Evolutionary conservation across 2,888 invertebrate genomes (phyloP).

Genomic region (Criorhina ranunculi): DNA sequence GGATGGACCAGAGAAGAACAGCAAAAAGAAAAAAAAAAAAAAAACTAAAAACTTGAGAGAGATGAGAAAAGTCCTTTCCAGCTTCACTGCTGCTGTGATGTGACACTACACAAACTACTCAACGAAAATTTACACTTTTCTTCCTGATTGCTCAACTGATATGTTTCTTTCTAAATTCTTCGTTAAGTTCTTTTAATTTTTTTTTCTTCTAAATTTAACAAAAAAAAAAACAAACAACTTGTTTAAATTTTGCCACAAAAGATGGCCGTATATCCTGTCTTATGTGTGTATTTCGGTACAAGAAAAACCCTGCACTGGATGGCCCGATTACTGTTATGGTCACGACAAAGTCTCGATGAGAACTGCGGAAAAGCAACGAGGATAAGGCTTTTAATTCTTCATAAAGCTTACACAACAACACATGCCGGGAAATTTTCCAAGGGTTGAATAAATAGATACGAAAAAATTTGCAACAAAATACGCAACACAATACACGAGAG

Average conservation of each 20-base stretch:
- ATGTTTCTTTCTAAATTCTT: conserved; percentile 40
- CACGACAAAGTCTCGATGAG: conserved; percentile 76
- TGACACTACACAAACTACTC: conserved; percentile 33
- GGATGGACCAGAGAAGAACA: too few species aligned
- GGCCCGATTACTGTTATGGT: conserved; percentile 74
- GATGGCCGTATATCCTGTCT: conserved; percentile 70
- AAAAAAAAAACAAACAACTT: conserved; percentile 29
- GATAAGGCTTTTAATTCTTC: conserved; percentile 67
- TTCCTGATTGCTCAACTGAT: conserved; percentile 21
- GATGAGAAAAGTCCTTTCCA: conserved; percentile 47
- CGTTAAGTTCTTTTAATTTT: background rate
- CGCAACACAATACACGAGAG: conserved; percentile 39
- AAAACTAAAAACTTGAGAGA: conserved; percentile 5
- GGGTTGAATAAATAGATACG: conserved; percentile 46
- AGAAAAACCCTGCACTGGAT: conserved; percentile 69
- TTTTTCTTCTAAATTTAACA: background rate
- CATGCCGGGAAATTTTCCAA: conserved; percentile 72
- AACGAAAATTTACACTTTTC: conserved; percentile 5
- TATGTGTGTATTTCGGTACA: conserved; percentile 59
- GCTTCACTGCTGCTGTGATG: conserved; percentile 9
- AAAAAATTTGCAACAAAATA: conserved; percentile 24
- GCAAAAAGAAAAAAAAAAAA: background rate
- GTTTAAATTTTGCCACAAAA: conserved; percentile 68
- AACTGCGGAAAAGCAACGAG: conserved; percentile 73
- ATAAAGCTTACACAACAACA: conserved; percentile 56